Conservation (phyloP, 2,797 vertebrate genomes). For the Falco berigora region DNA sequence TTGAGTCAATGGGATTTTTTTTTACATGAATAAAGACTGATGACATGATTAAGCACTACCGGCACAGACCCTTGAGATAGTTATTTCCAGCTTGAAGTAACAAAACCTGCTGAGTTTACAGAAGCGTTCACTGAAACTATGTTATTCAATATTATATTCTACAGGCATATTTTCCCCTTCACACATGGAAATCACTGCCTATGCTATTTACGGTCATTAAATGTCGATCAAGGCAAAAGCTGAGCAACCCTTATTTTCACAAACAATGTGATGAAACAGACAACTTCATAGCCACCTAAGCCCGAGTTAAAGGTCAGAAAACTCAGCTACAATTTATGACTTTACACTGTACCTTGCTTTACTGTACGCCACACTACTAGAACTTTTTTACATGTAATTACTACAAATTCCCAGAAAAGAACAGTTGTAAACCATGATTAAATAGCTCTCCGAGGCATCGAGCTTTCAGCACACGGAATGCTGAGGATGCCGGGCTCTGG, state of each 20-base stretch:
- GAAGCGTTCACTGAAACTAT: background rate
- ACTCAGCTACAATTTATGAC: background rate
- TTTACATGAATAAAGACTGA: background rate
- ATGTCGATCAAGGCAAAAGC: background rate
- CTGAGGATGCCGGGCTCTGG: background rate
- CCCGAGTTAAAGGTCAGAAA: background rate
- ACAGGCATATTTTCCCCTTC: background rate
- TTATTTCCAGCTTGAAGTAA: slow-evolving; percentile 64
- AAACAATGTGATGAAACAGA: background rate
- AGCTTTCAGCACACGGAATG: background rate
- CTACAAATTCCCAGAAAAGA: background rate
- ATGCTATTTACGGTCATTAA: background rate
- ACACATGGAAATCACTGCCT: background rate
- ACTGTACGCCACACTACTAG: background rate
- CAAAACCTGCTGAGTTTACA: slow-evolving; percentile 34
- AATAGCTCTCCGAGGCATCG: background rate
- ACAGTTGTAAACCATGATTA: background rate
- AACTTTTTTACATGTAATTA: background rate
- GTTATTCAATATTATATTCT: background rate
- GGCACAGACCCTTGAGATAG: background rate
- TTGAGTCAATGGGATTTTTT: slow-evolving; percentile 25
- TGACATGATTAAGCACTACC: slow-evolving; percentile 6
- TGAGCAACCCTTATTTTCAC: background rate
- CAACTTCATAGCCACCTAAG: background rate
- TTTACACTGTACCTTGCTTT: background rate